Evolutionary conservation across 37 sponge, comb jelly and placozoan genomes (phyloP), one percentile per base, ranked within the genome.

Genomic region (Spongilla lacustris): DNA sequence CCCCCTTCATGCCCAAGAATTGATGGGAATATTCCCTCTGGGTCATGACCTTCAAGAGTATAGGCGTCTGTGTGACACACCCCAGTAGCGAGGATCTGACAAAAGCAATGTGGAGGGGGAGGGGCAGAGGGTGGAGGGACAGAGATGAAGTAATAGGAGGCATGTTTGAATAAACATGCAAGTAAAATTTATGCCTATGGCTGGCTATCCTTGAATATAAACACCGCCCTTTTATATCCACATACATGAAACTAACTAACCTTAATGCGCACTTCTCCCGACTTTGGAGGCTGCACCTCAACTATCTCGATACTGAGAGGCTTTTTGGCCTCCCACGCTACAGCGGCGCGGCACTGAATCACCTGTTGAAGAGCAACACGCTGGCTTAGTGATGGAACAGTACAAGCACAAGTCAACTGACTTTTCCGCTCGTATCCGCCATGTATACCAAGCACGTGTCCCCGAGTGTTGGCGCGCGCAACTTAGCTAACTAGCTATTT

Each of bases 51-150:
- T n/a, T 85, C 81, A 66, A 96, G 84, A 67, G 94, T 93, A 79
- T 93, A 76, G n/a, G 94, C 83, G 75, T 98, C 98, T 36, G 98
- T 98, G 83, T 98, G 98, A 67, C 98, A 98, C 71, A 98, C 98
- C 19, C 98, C 97, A 66, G 93, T 92, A 32, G 91, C 87, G 5
- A 80, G 21, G 24, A 95, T 83, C 93, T 93, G 71, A 23, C 22
- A 23, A 24, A 10, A n/a, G n/a, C n/a, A 50, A 66, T 36, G 13
- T 10, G 36, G 34, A 66, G 6, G 0, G 4, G 70, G n/a, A 80
- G 23, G 12, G 79, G 21, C 2, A 28, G 4, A 26, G 31, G 79
- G 13, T 5, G 8, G 19, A 4, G 28, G 68, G 80, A 66, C 22
- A 79, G 9, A 26, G 0, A 13, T 58, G 4, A 58, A 72, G 12